Base-by-base conservation (phyloP, 2,888 invertebrate species). In the Glomeris marginata region DNA sequence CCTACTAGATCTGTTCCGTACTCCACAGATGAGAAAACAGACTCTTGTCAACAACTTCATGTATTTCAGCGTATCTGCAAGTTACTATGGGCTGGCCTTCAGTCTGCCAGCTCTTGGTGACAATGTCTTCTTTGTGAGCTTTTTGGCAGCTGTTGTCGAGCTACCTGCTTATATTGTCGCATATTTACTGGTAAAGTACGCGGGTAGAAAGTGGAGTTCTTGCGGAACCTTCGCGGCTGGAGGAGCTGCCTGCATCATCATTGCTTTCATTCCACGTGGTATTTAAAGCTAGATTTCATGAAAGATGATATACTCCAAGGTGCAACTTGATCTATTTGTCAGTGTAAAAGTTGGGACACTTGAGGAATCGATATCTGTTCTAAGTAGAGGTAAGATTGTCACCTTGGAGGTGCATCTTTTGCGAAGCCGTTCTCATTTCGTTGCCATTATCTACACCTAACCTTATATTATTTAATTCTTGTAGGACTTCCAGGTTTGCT, bases 11-110 rank as follows among this genome's bases (percentile, higher is more conserved):
- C 38, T 49, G 34, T 49, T 49, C 44, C 20, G 44, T 21, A 49
- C 49, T 15, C 45, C 49, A 8, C 44, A 49, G 44, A 49, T 49
- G 49, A 49, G 49, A 34, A 49, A 49, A 38, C 35, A 45, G 37
- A 49, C 45, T 38, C 42, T 49, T 16, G 49, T 49, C 37, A 44
- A 38, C 37, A 43, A 49, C 44, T 49, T 49, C 42, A 49, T 44
- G 21, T 49, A 45, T 43, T 49, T 28, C 5, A 44, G 44, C 10
- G 49, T 49, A 11, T 49, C 49, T 1, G 15, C 45, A 8, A 44
- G 49, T 37, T 49, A 49, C 21, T 49, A 49, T 28, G 49, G 49
- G 28, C 36, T 49, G 49, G 20, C 49, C 18, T 49, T 49, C 36
- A 49, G 45, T 16, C 18, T 45, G 22, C 49, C 49, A 36, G 38